These are phyloP conservation scores for Eulemur coronatus DNA, from an alignment of 2,797 vertebrate genomes.

Conservation along the genomic window DNA sequence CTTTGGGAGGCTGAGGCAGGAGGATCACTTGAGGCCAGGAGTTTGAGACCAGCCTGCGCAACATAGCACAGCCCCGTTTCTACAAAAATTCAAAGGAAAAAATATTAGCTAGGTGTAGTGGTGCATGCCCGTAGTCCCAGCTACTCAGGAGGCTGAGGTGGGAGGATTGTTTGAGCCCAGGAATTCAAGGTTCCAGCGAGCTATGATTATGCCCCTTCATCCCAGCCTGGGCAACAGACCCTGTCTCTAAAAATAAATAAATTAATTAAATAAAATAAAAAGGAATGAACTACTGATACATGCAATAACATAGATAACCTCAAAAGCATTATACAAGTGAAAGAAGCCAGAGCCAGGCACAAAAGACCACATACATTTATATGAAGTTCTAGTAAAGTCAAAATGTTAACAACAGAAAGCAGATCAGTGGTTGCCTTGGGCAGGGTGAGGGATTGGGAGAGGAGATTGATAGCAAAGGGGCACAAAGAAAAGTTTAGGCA, in stretches of 20 bases:
- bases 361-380: not conserved
- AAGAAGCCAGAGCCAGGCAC: not conserved
- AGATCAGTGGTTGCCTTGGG: not conserved
- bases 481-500: not conserved
- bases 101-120: not conserved
- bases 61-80: not conserved
- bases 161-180: not conserved
- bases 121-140: no score
- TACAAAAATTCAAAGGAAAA: not conserved
- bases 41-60: not conserved
- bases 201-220: not conserved
- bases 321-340: not conserved
- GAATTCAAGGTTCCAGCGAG: not conserved
- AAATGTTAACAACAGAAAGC: not conserved
- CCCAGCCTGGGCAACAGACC: not conserved
- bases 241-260: not conserved
- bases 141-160: not conserved
- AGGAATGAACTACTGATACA: no score
- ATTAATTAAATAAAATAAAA: not conserved
- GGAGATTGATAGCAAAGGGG: not conserved
- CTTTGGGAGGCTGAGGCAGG: not conserved
- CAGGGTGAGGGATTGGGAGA: not conserved
- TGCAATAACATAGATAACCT: slow-evolving; percentile 9
- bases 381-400: not conserved
- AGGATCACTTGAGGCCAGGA: not conserved